Evolutionary conservation across 2,888 invertebrate genomes (phyloP), one percentile per base, ranked within the genome.

Genomic region (Hyposoter didymator): DNA sequence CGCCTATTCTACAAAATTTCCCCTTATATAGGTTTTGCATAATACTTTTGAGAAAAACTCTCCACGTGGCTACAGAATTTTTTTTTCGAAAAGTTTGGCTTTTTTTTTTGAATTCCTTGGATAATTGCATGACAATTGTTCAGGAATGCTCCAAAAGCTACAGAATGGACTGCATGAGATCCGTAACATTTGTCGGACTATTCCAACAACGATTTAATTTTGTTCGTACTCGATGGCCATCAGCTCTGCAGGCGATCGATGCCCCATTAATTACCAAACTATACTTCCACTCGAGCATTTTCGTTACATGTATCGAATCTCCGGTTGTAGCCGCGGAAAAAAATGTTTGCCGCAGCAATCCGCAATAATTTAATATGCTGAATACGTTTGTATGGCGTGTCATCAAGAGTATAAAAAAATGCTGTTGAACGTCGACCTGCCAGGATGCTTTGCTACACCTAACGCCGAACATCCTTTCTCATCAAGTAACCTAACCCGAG

Each of bases 401-500:
- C 12, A 59, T 59, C 14, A 6, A 28, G 14, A 28, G 12, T 59
- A 1, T 5, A 59, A 59, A 59, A 59, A 59, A 59, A 4, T 59
- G 59, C 28, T 59, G 14, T 28, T 59, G 59, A 28, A 59, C 59
- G 14, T 59, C 14, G 59, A 14, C 28, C 28, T 14, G 28, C 14
- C 28, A 28, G 10, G 59, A 28, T 59, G 22, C 5, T 59, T 59
- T 28, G 59, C 59, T 28, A 39, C 39, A 45, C 47, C 19, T 17
- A 55, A 35, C 39, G 55, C 39, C 14, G 59, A 73, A 59, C 35
- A 7, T 52, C 39, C 39, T 3, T 19, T 52, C 59, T 62, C 45
- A 45, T 62, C 43, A 62, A n/a, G 39, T 52, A 73, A 59, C 7
- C 72, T 7, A 72, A 72, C 55, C 73, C 69, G 69, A 32, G 69